A percentile compares a stretch with the other conserved stretches of the same genome.
Evolutionary conservation across 2,888 invertebrate species (phyloP).

Genomic region (Eurytoma adleriae): DNA sequence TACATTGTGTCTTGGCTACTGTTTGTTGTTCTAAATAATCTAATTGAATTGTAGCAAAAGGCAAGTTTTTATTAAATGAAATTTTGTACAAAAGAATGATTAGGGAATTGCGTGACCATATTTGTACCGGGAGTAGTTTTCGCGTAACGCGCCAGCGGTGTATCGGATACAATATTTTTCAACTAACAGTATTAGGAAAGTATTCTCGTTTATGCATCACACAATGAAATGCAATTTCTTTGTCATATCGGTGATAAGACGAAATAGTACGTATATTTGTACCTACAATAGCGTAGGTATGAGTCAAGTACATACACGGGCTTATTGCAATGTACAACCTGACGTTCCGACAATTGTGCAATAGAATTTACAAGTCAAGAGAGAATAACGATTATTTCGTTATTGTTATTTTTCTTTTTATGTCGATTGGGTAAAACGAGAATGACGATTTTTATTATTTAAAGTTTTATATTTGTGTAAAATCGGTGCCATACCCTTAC

Average conservation of each 20-base stretch:
- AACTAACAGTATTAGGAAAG: slow-evolving; percentile 57
- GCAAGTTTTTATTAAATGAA: slow-evolving; percentile 2
- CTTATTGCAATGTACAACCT: slow-evolving; percentile 30
- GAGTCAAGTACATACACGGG: slow-evolving; percentile 54
- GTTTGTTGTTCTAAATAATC: no score
- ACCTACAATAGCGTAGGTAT: slow-evolving; percentile 59
- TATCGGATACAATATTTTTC: slow-evolving; percentile 42
- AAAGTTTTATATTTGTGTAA: slow-evolving; percentile 12
- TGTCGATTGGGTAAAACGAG: background rate
- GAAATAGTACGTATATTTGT: slow-evolving; percentile 58
- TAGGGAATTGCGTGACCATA: background rate
- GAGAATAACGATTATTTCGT: slow-evolving; percentile 8
- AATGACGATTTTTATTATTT: slow-evolving; percentile 12
- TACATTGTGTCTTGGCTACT: no score
- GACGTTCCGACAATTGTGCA: slow-evolving; percentile 52
- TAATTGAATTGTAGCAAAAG: no score
- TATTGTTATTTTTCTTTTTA: slow-evolving; percentile 8
- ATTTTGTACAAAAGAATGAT: background rate
- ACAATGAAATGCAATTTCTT: slow-evolving; percentile 21
- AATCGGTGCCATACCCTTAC: slow-evolving; percentile 45
- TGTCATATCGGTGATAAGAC: slow-evolving; percentile 14
- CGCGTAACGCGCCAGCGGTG: background rate
- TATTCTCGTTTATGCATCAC: slow-evolving; percentile 56
- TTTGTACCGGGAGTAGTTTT: slow-evolving; percentile 2
- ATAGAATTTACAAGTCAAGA: slow-evolving; percentile 47